Percentiles rank a stretch among this genome's conserved stretches.
Conservation (phyloP, 1,140 invertebrate genomes). For the Lordiphosa collinella region DNA sequence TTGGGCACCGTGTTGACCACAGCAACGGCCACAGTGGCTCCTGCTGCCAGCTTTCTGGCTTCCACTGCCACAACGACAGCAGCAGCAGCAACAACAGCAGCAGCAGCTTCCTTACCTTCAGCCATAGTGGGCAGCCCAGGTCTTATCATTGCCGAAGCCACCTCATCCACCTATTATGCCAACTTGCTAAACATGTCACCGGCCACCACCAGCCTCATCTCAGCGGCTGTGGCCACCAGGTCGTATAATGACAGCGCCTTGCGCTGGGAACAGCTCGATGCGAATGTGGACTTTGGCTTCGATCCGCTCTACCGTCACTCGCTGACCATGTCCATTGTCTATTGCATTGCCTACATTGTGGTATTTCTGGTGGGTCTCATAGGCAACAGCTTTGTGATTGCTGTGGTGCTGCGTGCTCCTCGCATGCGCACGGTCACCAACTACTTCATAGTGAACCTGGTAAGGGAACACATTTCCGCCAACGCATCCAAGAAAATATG, state of each 20-base stretch:
- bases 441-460: constrained; percentile 96
- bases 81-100: constrained; percentile 29
- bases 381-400: constrained; percentile 93
- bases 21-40: constrained; percentile 63
- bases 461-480: constrained; percentile 25
- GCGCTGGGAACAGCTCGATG: constrained; percentile 67
- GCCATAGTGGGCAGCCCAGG: constrained; percentile 13
- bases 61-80: constrained; percentile 21
- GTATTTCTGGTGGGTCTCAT: constrained; percentile 93
- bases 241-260: constrained; percentile 55
- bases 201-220: constrained; percentile 56
- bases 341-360: constrained; percentile 90
- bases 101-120: constrained; percentile 22
- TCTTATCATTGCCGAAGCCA: constrained; percentile 37
- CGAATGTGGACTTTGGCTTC: constrained; percentile 62
- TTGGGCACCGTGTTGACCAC: constrained; percentile 69
- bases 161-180: constrained; percentile 62
- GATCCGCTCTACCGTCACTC: constrained; percentile 87
- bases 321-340: constrained; percentile 88
- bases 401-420: constrained; percentile 92
- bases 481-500: constrained; percentile 28
- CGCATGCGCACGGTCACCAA: constrained; percentile 96
- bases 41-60: constrained; percentile 45
- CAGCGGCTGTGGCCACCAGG: constrained; percentile 55
- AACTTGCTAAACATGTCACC: constrained; percentile 64